Evolutionary conservation across 2,888 invertebrate genomes (phyloP), one percentile per base, ranked within the genome.

Genomic region (Latrodectus hesperus): DNA sequence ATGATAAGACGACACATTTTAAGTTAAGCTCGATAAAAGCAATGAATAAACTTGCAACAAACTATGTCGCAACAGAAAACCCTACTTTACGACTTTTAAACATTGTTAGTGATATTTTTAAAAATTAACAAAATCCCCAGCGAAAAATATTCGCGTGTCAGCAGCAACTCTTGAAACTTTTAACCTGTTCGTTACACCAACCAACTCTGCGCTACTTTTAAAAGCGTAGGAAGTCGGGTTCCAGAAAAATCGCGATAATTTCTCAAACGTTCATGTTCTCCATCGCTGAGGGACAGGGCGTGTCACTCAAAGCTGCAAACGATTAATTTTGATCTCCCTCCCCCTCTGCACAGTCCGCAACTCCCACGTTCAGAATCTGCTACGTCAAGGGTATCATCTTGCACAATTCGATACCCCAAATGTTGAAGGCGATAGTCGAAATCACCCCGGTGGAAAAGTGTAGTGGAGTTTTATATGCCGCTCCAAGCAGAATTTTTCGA

Each of bases 301-400:
- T 82, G 82, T 82, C 82, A 82, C 68, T 74, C 74, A 75, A 53
- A 75, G 82, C 73, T 68, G 82, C 68, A 55, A 75, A 82, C 82
- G 74, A 82, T 82, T 82, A 82, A 82, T 82, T 82, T 82, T 17
- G 51, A 5, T 14, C 49, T 12, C 74, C 72, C 38, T 67, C 68
- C 38, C 77, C 68, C 26, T 55, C 26, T 22, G 68, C n/a, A 12
- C 74, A 51, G 9, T 22, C 64, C 75, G 10, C 60, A 16, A 17
- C 60, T 12, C 77, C 77, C 14, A 17, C 22, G 49, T 70, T 55
- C 65, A 16, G 67, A 17, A 9, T 74, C 60, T 55, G 16, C 53
- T 38, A n/a, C 12, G 49, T 38, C 72, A 12, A 16, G 52, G 14
- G 65, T 26, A 51, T 53, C 75, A 60, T 75, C 75, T 75, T 75